phyloP scores from a whole-genome alignment of 2,888 invertebrate species.

The Pandemis heparana region DNA sequence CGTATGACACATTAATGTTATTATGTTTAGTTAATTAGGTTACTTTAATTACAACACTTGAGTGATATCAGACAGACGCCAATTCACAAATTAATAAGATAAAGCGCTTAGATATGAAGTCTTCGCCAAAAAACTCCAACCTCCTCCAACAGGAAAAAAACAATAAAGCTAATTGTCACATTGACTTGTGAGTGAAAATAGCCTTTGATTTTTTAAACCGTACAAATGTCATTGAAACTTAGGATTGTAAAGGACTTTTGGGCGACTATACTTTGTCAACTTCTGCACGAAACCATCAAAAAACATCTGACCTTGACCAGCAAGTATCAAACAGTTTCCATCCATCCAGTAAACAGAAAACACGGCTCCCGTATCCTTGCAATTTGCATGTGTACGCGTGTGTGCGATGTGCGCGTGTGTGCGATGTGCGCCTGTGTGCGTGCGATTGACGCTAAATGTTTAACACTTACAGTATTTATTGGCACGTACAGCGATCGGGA shows the following conservation, averaged over 20 bases:
- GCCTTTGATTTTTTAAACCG: too few species aligned
- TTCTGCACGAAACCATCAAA: background rate
- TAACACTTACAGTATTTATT: slow-evolving; percentile 81
- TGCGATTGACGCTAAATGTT: slow-evolving; percentile 51
- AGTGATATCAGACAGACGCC: background rate
- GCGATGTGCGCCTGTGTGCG: slow-evolving; percentile 43
- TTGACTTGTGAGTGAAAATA: too few species aligned
- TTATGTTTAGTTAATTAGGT: background rate
- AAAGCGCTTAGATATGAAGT: too few species aligned
- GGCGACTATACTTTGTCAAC: too few species aligned
- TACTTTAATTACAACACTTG: background rate
- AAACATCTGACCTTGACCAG: background rate
- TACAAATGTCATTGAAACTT: too few species aligned
- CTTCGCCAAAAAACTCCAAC: too few species aligned
- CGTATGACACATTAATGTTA: background rate
- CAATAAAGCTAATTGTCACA: too few species aligned
- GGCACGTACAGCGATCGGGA: slow-evolving; percentile 81
- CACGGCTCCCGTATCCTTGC: slow-evolving; percentile 80
- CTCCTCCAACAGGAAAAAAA: too few species aligned
- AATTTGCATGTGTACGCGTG: slow-evolving; percentile 77
- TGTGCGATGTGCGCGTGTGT: slow-evolving; percentile 46
- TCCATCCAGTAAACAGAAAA: slow-evolving; percentile 78
- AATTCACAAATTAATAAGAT: background rate
- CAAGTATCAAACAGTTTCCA: slow-evolving; percentile 60
- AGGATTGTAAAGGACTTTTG: too few species aligned